Conservation (phyloP, 2,797 vertebrate genomes). For the Oreochromis mossambicus region DNA sequence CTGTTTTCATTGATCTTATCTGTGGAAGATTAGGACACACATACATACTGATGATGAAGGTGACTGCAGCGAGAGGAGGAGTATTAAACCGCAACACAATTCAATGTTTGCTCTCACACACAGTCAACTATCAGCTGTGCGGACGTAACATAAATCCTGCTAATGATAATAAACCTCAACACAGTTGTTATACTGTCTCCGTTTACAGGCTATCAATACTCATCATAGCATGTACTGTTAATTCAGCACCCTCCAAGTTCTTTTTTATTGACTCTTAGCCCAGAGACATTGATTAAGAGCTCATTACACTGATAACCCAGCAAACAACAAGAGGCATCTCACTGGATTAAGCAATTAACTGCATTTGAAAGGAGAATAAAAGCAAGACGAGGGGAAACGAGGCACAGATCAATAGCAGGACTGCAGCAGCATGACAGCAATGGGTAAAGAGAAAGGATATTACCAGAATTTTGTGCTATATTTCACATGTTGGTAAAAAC, state of each 20-base stretch:
- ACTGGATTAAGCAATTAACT: background rate
- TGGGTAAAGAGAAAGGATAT: background rate
- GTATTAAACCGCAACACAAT: background rate
- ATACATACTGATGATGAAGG: background rate
- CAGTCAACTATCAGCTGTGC: background rate
- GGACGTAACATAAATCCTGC: background rate
- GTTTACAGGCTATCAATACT: background rate
- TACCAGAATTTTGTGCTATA: background rate
- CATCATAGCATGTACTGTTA: background rate
- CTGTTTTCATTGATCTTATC: conserved; percentile 36
- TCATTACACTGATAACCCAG: conserved; percentile 9
- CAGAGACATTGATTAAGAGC: conserved; percentile 2
- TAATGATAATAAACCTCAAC: background rate
- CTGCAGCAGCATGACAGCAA: background rate
- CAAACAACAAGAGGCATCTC: background rate
- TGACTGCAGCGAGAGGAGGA: background rate
- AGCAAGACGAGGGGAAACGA: background rate
- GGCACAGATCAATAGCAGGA: background rate
- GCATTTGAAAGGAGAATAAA: background rate
- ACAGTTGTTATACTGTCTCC: background rate
- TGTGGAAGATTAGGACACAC: conserved; percentile 8
- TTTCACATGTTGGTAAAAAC: background rate
- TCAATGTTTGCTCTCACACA: background rate
- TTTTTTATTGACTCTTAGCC: conserved; percentile 8
- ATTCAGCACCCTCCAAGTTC: conserved; percentile 8